Conservation (phyloP, 2,888 invertebrate species). For the Poecilus cupreus region DNA sequence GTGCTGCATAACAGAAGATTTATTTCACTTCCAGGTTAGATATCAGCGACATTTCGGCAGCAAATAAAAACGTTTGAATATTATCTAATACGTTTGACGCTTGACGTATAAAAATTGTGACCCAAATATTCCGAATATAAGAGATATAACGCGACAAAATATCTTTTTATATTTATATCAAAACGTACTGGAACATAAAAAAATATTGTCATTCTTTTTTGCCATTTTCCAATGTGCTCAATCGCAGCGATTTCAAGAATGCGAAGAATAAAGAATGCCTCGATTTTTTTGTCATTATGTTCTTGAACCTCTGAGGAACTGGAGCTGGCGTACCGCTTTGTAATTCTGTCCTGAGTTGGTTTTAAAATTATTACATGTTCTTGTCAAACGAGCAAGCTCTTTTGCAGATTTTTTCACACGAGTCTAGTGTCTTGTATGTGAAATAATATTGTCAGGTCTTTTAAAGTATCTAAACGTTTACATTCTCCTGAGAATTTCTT, state of each 20-base stretch:
- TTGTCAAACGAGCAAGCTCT: no score
- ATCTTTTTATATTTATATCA: slow-evolving; percentile 35
- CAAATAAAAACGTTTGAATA: slow-evolving; percentile 27
- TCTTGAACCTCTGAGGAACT: neutral
- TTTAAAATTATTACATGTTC: neutral
- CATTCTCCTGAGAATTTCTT: no score
- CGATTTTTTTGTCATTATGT: slow-evolving; percentile 18
- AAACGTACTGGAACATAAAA: slow-evolving; percentile 24
- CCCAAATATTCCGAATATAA: slow-evolving; percentile 38
- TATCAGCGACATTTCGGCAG: slow-evolving; percentile 8
- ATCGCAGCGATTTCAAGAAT: slow-evolving; percentile 10
- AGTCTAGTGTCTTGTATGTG: no score
- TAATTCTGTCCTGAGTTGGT: neutral
- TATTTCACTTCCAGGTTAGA: neutral
- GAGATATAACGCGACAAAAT: slow-evolving; percentile 21
- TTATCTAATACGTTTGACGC: slow-evolving; percentile 12
- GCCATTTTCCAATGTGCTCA: slow-evolving; percentile 19
- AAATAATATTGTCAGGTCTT: no score
- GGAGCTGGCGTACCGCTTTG: neutral
- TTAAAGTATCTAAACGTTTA: no score
- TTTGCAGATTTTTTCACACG: no score
- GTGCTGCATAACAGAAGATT: neutral
- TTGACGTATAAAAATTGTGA: neutral
- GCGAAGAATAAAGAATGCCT: neutral
- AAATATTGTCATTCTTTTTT: slow-evolving; percentile 42